Percentiles rank a stretch among this genome's conserved stretches.
Evolutionary conservation across 1,140 invertebrate species (phyloP).

Genomic region (Pogonomyrmex barbatus): DNA sequence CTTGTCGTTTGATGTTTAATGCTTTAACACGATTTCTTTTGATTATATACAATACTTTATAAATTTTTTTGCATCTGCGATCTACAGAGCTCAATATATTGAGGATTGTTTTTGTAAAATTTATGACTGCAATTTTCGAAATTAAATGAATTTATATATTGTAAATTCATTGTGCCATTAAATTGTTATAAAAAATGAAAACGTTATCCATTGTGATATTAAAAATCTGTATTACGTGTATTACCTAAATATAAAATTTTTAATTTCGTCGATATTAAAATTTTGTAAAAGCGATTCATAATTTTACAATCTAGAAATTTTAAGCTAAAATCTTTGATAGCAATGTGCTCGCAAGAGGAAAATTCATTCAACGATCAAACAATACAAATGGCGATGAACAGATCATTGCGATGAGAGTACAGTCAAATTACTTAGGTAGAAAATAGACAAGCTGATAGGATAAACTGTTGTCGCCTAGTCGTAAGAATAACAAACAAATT

Average conservation of each 20-base stretch:
- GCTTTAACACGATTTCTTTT: neutral
- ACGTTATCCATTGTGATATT: neutral
- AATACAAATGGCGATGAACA: slow-evolving; percentile 11
- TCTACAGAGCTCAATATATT: neutral
- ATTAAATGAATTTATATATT: neutral
- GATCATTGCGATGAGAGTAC: slow-evolving; percentile 28
- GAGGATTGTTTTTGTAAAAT: neutral
- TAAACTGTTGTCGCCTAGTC: slow-evolving; percentile 1
- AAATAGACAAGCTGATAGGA: neutral
- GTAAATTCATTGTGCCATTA: neutral
- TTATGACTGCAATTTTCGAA: neutral
- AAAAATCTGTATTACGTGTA: neutral
- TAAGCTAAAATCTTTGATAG: neutral
- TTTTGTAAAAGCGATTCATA: neutral
- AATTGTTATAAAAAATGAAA: neutral
- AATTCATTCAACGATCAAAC: slow-evolving; percentile 7
- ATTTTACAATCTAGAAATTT: neutral
- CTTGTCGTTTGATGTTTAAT: neutral
- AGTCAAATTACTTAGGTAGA: slow-evolving; percentile 27
- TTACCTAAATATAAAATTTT: neutral
- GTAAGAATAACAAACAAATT: slow-evolving; percentile 30
- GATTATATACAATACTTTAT: neutral
- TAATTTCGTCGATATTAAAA: neutral
- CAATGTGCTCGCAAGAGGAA: neutral
- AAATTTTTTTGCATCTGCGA: neutral